A percentile compares a stretch with the other conserved stretches of the same genome.
Conservation (phyloP, 2,797 vertebrate species). For the Notoglanidium macrostoma region DNA sequence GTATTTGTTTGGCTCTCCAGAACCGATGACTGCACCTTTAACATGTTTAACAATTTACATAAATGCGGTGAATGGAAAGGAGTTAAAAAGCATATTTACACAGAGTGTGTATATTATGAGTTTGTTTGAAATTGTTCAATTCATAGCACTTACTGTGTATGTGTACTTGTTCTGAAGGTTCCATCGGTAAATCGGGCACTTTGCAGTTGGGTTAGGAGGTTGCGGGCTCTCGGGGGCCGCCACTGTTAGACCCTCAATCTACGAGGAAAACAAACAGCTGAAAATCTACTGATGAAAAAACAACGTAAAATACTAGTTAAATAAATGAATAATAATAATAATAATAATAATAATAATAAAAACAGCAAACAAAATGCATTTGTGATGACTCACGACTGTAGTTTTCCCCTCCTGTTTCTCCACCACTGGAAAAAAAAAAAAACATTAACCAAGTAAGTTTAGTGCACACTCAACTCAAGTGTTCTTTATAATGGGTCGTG, state of each 20-base stretch:
- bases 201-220: slow-evolving; percentile 89
- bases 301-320: not conserved
- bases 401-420: slow-evolving; percentile 69
- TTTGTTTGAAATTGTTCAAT: not conserved
- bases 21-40: no score
- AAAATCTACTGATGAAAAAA: not conserved
- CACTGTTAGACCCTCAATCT: slow-evolving; percentile 85
- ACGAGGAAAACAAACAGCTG: slow-evolving; percentile 9
- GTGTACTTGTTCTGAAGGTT: slow-evolving; percentile 92
- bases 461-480: not conserved
- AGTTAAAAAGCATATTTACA: not conserved
- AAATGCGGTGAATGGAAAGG: not conserved
- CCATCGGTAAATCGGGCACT: slow-evolving; percentile 96
- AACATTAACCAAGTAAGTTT: not conserved
- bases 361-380: not conserved
- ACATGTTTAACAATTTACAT: not conserved
- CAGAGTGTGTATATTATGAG: not conserved
- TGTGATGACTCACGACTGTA: slow-evolving; percentile 64
- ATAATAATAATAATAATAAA: no score
- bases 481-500: not conserved
- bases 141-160: slow-evolving; percentile 84
- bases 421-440: slow-evolving; percentile 66
- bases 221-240: slow-evolving; percentile 62
- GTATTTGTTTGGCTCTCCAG: no score
- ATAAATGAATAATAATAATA: no score